Evolutionary conservation across 1,140 invertebrate genomes (phyloP), one percentile per base, ranked within the genome.

Genomic region (Papilio machaon): DNA sequence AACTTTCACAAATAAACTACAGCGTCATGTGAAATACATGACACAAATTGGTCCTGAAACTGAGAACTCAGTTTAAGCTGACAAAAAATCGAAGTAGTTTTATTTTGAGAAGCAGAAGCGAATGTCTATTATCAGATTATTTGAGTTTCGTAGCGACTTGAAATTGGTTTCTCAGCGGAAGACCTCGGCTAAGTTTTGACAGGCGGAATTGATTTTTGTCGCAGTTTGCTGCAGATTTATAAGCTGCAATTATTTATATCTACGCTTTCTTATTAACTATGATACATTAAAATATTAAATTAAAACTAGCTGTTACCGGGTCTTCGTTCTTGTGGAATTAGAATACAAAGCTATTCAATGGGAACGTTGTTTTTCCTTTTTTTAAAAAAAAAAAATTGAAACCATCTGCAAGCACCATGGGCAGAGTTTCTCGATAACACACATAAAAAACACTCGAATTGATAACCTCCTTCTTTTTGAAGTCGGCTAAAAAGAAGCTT

Each of bases 131-230:
- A 70, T 35, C 23, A 70, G 64, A 70, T 70, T 38, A 70, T 35
- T 70, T 30, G 64, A 70, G 64, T 70, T 70, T 15, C 11, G 11
- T 10, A 58, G 30, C 64, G 23, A 70, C 23, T 70, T 35, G 30
- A 70, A 70, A 70, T 70, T 70, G 64, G 64, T 70, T 70, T 70
- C 64, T 38, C 15, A 35, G 64, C 64, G 64, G 64, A 70, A 70
- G 64, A 70, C 11, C 23, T 70, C 64, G 64, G 1, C 64, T 70
- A 70, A 70, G 64, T 70, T 70, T 70, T 70, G 64, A 70, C 64
- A 70, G 30, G 30, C 23, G 64, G 64, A 70, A 70, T 70, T 70
- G 64, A 70, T 70, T 70, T 70, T 70, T 70, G 30, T 70, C 64
- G 30, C 64, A 35, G 64, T 70, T 70, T 70, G 30, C 64, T 70